Evolutionary conservation across 2,797 vertebrate genomes (phyloP).

Genomic region (Salmo trutta): DNA sequence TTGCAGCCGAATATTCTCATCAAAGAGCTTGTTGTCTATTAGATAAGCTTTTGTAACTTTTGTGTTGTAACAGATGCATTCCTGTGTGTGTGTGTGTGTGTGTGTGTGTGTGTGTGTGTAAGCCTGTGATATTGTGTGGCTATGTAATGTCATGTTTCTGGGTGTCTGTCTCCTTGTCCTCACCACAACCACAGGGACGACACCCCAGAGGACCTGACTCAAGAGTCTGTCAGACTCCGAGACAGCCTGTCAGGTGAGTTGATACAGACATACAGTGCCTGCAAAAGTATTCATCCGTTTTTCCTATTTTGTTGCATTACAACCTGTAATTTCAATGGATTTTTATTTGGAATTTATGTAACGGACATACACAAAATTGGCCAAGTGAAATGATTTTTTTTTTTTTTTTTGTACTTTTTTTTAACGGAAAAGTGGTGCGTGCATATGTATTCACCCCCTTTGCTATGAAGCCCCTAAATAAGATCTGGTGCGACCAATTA

Average conservation of each 20-base stretch:
- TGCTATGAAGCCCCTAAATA: too few relatives aligned
- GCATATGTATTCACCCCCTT: too few relatives aligned
- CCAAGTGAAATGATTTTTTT: too few relatives aligned
- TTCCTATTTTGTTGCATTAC: too few relatives aligned
- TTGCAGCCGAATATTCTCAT: background rate
- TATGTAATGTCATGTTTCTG: background rate
- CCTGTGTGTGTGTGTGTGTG: background rate
- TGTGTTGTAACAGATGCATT: background rate
- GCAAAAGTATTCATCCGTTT: too few relatives aligned
- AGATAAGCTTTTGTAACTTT: background rate
- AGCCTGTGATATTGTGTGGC: background rate
- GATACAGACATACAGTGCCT: background rate
- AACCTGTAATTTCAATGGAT: too few relatives aligned
- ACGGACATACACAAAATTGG: too few relatives aligned
- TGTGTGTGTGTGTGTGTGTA: background rate
- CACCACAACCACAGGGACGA: slow-evolving; percentile 59
- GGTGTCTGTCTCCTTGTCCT: background rate
- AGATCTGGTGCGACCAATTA: too few relatives aligned
- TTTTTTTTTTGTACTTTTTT: too few relatives aligned
- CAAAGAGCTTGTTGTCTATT: background rate
- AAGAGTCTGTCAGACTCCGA: slow-evolving; percentile 67
- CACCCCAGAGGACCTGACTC: slow-evolving; percentile 41
- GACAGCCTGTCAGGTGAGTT: slow-evolving; percentile 71
- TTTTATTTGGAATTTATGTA: too few relatives aligned
- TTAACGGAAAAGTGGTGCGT: too few relatives aligned